Conservation (phyloP, 2,888 invertebrate species). For the Andrena chrysosceles region DNA sequence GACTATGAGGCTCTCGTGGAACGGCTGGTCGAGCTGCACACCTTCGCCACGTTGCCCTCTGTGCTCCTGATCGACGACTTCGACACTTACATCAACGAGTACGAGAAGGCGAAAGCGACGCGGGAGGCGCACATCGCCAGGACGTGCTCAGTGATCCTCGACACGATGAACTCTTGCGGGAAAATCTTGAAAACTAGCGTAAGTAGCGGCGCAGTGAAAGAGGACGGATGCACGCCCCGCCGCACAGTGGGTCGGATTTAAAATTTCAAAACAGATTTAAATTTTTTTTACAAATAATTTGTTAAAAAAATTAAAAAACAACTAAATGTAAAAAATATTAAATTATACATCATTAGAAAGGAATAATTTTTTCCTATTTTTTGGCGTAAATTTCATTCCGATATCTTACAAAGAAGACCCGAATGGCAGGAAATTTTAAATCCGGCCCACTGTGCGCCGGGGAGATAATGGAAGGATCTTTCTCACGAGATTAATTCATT, state of each 20-base stretch:
- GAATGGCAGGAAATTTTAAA: no score
- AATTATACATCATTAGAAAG: no score
- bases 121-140: slow-evolving; percentile 71
- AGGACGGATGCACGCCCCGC: background rate
- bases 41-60: slow-evolving; percentile 74
- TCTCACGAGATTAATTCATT: background rate
- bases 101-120: slow-evolving; percentile 46
- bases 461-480: background rate
- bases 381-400: no score
- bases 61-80: slow-evolving; percentile 80
- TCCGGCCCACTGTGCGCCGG: no score
- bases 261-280: no score
- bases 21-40: slow-evolving; percentile 76
- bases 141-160: slow-evolving; percentile 74
- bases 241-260: no score
- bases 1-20: slow-evolving; percentile 76
- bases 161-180: slow-evolving; percentile 77
- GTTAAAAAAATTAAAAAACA: no score
- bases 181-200: slow-evolving; percentile 67
- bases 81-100: slow-evolving; percentile 73
- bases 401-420: no score
- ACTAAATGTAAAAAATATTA: no score
- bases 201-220: slow-evolving; percentile 41
- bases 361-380: no score
- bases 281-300: no score